Percentiles rank a stretch among this genome's conserved stretches.
phyloP scores from a whole-genome alignment of 2,797 vertebrate genomes.

The Gymnoscopelus microlampas region DNA sequence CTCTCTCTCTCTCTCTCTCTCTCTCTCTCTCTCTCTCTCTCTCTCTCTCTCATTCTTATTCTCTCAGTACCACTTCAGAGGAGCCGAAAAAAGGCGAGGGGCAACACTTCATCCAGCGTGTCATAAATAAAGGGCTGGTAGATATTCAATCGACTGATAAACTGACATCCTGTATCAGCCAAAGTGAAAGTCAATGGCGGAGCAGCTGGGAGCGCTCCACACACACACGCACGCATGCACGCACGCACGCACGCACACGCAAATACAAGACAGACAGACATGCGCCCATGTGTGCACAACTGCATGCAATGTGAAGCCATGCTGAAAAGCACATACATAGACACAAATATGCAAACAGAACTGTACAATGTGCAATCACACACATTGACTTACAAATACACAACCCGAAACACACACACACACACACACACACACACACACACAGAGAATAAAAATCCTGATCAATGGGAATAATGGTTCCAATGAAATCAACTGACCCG shows the following conservation, averaged over 20 bases:
- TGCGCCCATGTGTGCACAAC: too few relatives aligned
- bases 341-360: too few relatives aligned
- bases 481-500: slow-evolving; percentile 7
- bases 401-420: not conserved
- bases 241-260: not conserved
- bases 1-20: not conserved
- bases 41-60: too few relatives aligned
- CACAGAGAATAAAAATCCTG: slow-evolving; percentile 6
- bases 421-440: too few relatives aligned
- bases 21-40: not conserved
- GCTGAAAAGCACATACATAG: too few relatives aligned
- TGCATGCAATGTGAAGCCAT: too few relatives aligned
- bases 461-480: slow-evolving; percentile 30
- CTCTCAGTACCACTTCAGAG: slow-evolving; percentile 20
- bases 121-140: slow-evolving; percentile 75
- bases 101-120: slow-evolving; percentile 61
- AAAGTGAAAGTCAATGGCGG: slow-evolving; percentile 72
- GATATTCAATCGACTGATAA: slow-evolving; percentile 74
- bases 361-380: not conserved
- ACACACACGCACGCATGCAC: not conserved
- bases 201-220: slow-evolving; percentile 44
- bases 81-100: slow-evolving; percentile 44
- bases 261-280: not conserved
- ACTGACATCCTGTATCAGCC: slow-evolving; percentile 69
- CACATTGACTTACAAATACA: slow-evolving; percentile 6